Conservation (phyloP, 2,888 invertebrate species). For the Drosophila macrothrix region DNA sequence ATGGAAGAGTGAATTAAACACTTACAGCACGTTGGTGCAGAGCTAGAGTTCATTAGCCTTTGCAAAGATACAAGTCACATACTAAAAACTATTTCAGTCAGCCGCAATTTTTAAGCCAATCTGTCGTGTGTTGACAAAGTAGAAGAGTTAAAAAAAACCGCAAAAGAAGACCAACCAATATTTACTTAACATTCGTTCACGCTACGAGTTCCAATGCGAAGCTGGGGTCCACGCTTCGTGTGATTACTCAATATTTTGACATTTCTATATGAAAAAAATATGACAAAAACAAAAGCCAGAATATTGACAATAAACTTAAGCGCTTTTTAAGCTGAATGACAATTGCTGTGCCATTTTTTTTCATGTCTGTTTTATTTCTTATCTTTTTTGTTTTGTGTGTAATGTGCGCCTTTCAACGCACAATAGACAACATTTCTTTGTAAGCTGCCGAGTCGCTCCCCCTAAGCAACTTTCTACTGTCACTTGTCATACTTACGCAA, state of each 20-base stretch:
- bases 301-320: slow-evolving; percentile 80
- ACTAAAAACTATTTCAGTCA: slow-evolving; percentile 27
- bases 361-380: slow-evolving; percentile 16
- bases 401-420: slow-evolving; percentile 54
- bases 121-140: slow-evolving; percentile 49
- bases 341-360: slow-evolving; percentile 79
- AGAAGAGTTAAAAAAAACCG: slow-evolving; percentile 7
- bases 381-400: slow-evolving; percentile 12
- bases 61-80: slow-evolving; percentile 36
- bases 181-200: slow-evolving; percentile 70
- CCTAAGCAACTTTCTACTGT: slow-evolving; percentile 76
- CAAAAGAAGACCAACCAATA: slow-evolving; percentile 53
- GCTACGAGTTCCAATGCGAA: slow-evolving; percentile 52
- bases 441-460: slow-evolving; percentile 37
- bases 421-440: slow-evolving; percentile 64
- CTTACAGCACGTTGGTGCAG: neutral
- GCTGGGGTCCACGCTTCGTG: slow-evolving; percentile 55
- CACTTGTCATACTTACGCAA: slow-evolving; percentile 71
- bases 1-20: neutral
- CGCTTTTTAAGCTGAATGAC: slow-evolving; percentile 74
- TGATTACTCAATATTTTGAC: slow-evolving; percentile 80
- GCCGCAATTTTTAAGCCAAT: slow-evolving; percentile 37
- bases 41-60: slow-evolving; percentile 49
- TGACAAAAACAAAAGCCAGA: slow-evolving; percentile 48
- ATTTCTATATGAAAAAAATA: slow-evolving; percentile 52